Evolutionary conservation across 2,797 vertebrate species (phyloP).

Genomic region (Galaxias olidus): DNA sequence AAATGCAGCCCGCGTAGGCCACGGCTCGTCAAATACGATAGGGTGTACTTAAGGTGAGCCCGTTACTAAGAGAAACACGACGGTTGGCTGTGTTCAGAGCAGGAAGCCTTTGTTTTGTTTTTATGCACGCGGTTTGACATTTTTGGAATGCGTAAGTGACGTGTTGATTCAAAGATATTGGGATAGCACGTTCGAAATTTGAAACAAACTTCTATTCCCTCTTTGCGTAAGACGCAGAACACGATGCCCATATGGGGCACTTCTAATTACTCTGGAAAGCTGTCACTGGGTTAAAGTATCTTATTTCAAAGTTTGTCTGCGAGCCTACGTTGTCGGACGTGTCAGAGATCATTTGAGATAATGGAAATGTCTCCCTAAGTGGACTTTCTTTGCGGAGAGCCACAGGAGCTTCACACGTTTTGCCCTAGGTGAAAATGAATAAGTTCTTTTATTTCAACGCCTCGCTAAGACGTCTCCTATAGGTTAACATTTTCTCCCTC

Average conservation of each 20-base stretch:
- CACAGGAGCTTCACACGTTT: slow-evolving; percentile 46
- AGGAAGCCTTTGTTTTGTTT: too few species aligned
- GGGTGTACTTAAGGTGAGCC: too few species aligned
- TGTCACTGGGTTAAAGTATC: slow-evolving; percentile 10
- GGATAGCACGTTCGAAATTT: too few species aligned
- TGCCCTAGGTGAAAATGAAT: slow-evolving; percentile 58
- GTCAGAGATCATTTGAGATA: slow-evolving; percentile 3
- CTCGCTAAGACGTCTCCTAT: slow-evolving; percentile 63
- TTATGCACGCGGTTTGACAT: too few species aligned
- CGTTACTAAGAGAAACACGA: too few species aligned
- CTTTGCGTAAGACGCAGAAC: too few species aligned
- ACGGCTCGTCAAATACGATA: too few species aligned
- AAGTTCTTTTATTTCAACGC: slow-evolving; percentile 59
- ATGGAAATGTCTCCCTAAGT: slow-evolving; percentile 11
- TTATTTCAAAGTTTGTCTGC: slow-evolving; percentile 4
- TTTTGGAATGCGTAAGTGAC: too few species aligned
- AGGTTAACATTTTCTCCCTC: slow-evolving; percentile 72
- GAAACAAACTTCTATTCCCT: too few species aligned
- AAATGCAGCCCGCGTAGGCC: background rate
- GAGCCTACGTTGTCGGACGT: background rate
- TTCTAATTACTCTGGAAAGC: background rate
- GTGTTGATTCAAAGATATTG: too few species aligned
- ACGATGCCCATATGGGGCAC: too few species aligned
- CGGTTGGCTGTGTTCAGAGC: too few species aligned
- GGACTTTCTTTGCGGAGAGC: slow-evolving; percentile 32